phyloP scores from a whole-genome alignment of 92 coral and sea anemone genomes.

The Desmophyllum pertusum region DNA sequence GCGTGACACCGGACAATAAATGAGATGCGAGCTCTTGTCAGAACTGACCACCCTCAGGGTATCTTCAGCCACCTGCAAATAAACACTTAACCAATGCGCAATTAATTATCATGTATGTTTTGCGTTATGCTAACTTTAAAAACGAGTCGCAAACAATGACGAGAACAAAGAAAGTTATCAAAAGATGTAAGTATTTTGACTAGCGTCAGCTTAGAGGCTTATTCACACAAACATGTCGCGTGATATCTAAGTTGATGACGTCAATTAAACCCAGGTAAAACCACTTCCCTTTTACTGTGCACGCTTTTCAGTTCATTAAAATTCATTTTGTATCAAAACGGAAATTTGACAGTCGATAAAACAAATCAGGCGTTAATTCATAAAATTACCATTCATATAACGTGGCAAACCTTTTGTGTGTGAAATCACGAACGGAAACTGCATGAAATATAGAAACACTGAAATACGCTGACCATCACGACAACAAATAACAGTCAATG shows the following conservation, averaged over 20 bases:
- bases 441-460: not conserved
- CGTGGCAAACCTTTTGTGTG: not conserved
- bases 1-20: not conserved
- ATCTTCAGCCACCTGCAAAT: not conserved
- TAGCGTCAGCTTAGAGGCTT: not conserved
- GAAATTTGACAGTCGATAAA: not conserved
- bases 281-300: slow-evolving; percentile 4
- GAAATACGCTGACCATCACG: not conserved
- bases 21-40: not conserved
- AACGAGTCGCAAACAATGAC: not conserved
- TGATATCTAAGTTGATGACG: slow-evolving; percentile 32
- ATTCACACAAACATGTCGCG: not conserved
- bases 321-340: not conserved
- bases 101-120: not conserved
- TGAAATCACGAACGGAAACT: not conserved
- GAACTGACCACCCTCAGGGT: not conserved
- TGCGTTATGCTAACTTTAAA: not conserved
- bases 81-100: not conserved
- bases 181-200: not conserved
- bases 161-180: not conserved
- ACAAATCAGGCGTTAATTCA: not conserved
- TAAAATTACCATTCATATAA: not conserved
- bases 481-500: not conserved
- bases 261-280: slow-evolving; percentile 21
- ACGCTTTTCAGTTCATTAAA: not conserved